Conservation (phyloP, 2,797 vertebrate species). For the Xenops minutus region DNA sequence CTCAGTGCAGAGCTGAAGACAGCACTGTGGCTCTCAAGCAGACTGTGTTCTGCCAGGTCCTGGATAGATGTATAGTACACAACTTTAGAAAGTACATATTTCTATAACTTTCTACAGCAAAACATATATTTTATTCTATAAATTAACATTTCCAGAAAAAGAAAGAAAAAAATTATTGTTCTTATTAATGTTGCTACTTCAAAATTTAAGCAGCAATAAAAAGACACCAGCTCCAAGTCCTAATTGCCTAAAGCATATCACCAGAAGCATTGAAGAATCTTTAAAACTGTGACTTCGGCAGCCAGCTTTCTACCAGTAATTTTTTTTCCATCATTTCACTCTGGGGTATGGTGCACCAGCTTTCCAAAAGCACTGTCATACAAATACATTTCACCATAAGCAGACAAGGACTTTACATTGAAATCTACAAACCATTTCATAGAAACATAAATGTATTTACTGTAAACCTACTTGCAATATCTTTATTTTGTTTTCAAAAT, state of each 20-base stretch:
- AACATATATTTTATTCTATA: not conserved
- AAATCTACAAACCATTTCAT: not conserved
- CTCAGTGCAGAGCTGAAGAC: not conserved
- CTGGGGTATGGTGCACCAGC: not conserved
- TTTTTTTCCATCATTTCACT: conserved; percentile 5
- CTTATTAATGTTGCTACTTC: not conserved
- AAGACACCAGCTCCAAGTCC: not conserved
- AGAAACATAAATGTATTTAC: conserved; percentile 1
- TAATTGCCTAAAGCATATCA: not conserved
- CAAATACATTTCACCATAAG: not conserved
- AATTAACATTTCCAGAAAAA: not conserved
- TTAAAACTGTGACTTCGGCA: not conserved
- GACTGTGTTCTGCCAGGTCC: not conserved
- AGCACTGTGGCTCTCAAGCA: not conserved
- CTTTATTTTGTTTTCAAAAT: conserved; percentile 1
- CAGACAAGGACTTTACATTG: not conserved
- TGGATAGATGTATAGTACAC: not conserved
- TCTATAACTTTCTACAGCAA: not conserved
- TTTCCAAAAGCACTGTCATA: conserved; percentile 1
- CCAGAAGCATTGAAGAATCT: not conserved
- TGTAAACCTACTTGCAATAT: not conserved
- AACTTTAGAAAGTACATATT: not conserved
- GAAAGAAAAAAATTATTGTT: not conserved
- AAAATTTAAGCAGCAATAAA: not conserved
- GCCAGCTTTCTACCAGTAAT: not conserved